These are phyloP conservation scores for Hymenopus coronatus DNA, from an alignment of 2,888 invertebrate genomes.

Conservation along the genomic window DNA sequence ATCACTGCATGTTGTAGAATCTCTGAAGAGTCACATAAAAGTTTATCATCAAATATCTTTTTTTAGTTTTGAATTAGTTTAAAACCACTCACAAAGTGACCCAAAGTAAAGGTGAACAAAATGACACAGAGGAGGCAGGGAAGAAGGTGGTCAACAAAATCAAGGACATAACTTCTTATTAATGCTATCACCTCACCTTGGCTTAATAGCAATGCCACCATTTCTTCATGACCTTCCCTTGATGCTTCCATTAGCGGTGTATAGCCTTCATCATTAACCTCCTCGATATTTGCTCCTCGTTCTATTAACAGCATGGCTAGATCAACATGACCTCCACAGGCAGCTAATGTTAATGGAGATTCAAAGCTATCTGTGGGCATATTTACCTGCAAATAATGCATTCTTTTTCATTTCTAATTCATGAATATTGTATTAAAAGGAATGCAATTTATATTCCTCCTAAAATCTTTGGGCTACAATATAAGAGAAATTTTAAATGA, in stretches of 20 bases:
- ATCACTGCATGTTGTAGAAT: too few relatives aligned
- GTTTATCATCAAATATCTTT: too few relatives aligned
- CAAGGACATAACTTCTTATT: not conserved
- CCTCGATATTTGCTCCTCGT: slow-evolving; percentile 97
- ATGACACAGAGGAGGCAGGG: too few relatives aligned
- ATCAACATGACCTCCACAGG: slow-evolving; percentile 98
- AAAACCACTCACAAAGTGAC: not conserved
- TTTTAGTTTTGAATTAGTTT: too few relatives aligned
- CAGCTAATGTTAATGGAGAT: slow-evolving; percentile 95
- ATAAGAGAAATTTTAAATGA: not conserved
- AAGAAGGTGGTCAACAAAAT: too few relatives aligned
- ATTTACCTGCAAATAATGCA: slow-evolving; percentile 62
- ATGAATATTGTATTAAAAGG: too few relatives aligned
- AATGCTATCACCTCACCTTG: slow-evolving; percentile 59
- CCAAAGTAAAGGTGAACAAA: not conserved
- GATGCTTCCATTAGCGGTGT: slow-evolving; percentile 99
- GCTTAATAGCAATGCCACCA: slow-evolving; percentile 89
- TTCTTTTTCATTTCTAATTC: not conserved
- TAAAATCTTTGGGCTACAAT: not conserved
- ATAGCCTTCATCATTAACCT: slow-evolving; percentile 99
- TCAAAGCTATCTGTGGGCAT: slow-evolving; percentile 99
- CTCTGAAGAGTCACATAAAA: too few relatives aligned
- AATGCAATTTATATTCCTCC: not conserved
- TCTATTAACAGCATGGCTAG: slow-evolving; percentile 93
- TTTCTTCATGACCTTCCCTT: slow-evolving; percentile 96